phyloP scores from a whole-genome alignment of 1,140 invertebrate genomes.

The Drosophila trapezifrons region DNA sequence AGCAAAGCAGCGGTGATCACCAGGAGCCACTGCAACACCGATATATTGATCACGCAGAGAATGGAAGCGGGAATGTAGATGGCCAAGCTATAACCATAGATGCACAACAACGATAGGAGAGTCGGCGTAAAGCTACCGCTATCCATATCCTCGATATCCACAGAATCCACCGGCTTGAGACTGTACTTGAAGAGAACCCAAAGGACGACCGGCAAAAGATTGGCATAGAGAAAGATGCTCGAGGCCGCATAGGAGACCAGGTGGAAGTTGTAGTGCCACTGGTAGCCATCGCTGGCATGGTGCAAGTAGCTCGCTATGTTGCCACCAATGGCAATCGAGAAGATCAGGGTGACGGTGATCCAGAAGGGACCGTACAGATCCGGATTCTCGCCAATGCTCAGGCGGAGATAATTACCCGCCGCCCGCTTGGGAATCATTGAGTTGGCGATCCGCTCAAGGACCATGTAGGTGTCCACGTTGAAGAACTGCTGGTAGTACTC shows the following conservation, averaged over 20 bases:
- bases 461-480: constrained; percentile 95
- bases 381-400: constrained; percentile 94
- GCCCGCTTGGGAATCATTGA: constrained; percentile 92
- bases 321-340: constrained; percentile 96
- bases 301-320: constrained; percentile 96
- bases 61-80: constrained; percentile 98
- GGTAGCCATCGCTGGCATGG: constrained; percentile 87
- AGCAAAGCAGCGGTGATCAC: constrained; percentile 91
- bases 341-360: constrained; percentile 95
- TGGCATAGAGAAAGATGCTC: constrained; percentile 95
- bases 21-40: constrained; percentile 94
- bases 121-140: constrained; percentile 86
- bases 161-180: constrained; percentile 85
- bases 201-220: constrained; percentile 91
- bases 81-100: constrained; percentile 97
- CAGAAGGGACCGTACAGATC: constrained; percentile 99
- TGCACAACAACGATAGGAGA: constrained; percentile 93
- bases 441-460: constrained; percentile 91
- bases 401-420: constrained; percentile 90
- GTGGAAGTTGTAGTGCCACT: constrained; percentile 97
- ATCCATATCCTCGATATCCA: constrained; percentile 85
- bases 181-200: constrained; percentile 95
- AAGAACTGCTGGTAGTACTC: constrained; percentile 98
- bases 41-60: constrained; percentile 93
- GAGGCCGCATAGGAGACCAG: constrained; percentile 95